These are phyloP conservation scores for Patiria miniata DNA, from an alignment of 35 echinoderm and acorn worm species.

Conservation along the genomic window DNA sequence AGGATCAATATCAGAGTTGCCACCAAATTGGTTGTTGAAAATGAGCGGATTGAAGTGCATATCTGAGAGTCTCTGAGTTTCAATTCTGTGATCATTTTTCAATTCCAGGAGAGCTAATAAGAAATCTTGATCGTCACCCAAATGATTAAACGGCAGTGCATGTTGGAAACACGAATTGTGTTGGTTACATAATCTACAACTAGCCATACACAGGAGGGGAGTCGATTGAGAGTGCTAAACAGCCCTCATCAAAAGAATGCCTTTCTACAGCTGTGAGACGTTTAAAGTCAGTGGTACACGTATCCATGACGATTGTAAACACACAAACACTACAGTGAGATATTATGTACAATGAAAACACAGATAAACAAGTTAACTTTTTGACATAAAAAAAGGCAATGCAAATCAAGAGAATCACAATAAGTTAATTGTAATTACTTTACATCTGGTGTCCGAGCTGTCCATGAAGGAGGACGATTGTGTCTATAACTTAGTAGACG, in stretches of 20 bases:
- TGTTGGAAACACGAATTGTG: neutral
- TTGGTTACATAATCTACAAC: neutral
- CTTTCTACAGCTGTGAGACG: neutral
- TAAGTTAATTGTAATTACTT: neutral
- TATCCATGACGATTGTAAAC: neutral
- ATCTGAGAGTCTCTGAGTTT: neutral
- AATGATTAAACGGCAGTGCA: neutral
- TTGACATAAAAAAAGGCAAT: no score
- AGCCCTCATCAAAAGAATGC: neutral
- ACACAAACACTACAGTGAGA: neutral
- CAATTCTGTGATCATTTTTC: neutral
- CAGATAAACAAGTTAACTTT: neutral
- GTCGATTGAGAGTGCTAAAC: neutral
- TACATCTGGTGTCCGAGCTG: neutral
- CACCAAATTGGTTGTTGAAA: neutral
- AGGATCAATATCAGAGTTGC: neutral
- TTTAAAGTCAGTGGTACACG: neutral
- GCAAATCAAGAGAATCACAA: neutral
- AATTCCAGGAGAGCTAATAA: neutral
- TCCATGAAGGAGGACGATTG: neutral
- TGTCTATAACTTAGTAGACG: neutral
- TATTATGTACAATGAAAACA: neutral
- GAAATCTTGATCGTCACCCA: neutral
- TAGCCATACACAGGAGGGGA: neutral
- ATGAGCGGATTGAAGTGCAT: constrained; percentile 1